Percentiles rank a stretch among this genome's conserved stretches.
phyloP scores from a whole-genome alignment of 2,113 vertebrate species.

The Terrapene triunguis region DNA sequence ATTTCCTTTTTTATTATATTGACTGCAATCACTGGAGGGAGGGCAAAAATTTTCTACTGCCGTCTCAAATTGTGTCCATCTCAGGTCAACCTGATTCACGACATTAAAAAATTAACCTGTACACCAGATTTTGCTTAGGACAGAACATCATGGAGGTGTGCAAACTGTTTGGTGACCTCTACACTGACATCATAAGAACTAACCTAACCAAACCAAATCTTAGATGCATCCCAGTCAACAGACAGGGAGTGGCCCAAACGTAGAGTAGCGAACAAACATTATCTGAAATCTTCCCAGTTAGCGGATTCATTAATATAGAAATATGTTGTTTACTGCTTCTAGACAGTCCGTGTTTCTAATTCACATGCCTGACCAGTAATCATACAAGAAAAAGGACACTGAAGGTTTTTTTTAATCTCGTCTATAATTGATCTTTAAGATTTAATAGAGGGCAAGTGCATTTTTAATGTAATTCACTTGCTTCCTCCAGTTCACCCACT shows the following conservation, averaged over 20 bases:
- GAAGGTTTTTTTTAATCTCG: not conserved
- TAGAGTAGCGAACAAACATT: not conserved
- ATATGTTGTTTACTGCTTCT: not conserved
- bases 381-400: not conserved
- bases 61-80: not conserved
- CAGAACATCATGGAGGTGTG: not conserved
- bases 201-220: not conserved
- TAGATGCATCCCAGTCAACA: not conserved
- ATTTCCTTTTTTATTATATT: not conserved
- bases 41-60: not conserved
- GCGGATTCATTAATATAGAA: not conserved
- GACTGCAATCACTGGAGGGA: not conserved
- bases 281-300: not conserved
- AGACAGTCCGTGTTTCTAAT: not conserved
- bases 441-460: not conserved
- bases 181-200: not conserved
- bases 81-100: not conserved
- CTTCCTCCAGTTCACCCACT: not conserved
- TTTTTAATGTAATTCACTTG: not conserved
- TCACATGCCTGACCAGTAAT: not conserved
- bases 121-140: not conserved
- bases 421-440: not conserved
- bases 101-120: not conserved
- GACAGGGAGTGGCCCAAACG: not conserved
- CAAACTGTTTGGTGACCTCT: not conserved